A percentile compares a stretch with the other conserved stretches of the same genome.
Conservation (phyloP, 92 coral and sea anemone species). For the Paramuricea clavata region DNA sequence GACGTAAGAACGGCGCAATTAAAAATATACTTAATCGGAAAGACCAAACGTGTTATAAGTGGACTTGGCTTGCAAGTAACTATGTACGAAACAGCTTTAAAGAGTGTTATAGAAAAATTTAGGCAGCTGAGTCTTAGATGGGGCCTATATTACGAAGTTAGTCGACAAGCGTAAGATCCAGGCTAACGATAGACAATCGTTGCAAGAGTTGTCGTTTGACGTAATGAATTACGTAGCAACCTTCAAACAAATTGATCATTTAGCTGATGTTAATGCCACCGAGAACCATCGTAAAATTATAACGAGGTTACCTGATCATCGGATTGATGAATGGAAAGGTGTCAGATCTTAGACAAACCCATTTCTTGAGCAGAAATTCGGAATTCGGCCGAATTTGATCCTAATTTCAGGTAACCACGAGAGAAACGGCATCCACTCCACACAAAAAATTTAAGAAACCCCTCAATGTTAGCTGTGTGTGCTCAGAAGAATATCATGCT, state of each 20-base stretch:
- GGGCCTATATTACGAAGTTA: slow-evolving; percentile 55
- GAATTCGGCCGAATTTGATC: background rate
- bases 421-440: background rate
- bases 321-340: slow-evolving; percentile 22
- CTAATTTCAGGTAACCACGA: background rate
- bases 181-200: slow-evolving; percentile 45
- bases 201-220: slow-evolving; percentile 64
- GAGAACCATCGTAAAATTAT: slow-evolving; percentile 26
- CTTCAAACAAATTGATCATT: slow-evolving; percentile 4
- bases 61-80: slow-evolving; percentile 65
- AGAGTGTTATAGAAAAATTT: slow-evolving; percentile 61
- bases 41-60: slow-evolving; percentile 42
- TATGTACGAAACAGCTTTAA: slow-evolving; percentile 65
- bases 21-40: slow-evolving; percentile 58
- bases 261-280: slow-evolving; percentile 34
- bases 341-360: background rate
- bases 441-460: background rate
- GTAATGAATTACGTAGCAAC: slow-evolving; percentile 60
- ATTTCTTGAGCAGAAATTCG: background rate
- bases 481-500: background rate
- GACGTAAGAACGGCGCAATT: slow-evolving; percentile 62
- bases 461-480: background rate
- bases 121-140: slow-evolving; percentile 59
- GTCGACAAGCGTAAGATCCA: slow-evolving; percentile 30
- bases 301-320: slow-evolving; percentile 15